Evolutionary conservation across 2,888 invertebrate genomes (phyloP).

Genomic region (Chrysolina americana): DNA sequence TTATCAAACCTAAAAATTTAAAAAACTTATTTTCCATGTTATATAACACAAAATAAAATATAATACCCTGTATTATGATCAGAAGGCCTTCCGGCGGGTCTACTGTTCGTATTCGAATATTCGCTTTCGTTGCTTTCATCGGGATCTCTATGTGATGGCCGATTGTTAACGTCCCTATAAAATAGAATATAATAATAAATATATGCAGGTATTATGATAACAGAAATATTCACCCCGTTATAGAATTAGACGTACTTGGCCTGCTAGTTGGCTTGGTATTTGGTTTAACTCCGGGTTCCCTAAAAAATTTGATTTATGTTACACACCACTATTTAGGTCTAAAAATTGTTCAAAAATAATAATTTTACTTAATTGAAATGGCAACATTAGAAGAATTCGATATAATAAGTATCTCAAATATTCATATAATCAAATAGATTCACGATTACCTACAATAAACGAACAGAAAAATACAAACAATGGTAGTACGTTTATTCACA

Average conservation of each 20-base stretch:
- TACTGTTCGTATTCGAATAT: not conserved
- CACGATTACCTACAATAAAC: too few species aligned
- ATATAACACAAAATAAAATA: not conserved
- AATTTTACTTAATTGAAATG: too few species aligned
- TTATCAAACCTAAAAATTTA: not conserved
- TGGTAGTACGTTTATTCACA: too few species aligned
- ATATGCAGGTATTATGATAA: not conserved
- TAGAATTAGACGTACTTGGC: slow-evolving; percentile 2
- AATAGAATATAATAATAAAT: not conserved
- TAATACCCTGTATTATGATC: slow-evolving; percentile 5
- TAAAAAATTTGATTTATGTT: too few species aligned
- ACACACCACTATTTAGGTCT: too few species aligned
- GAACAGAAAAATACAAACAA: too few species aligned
- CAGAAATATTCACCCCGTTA: slow-evolving; percentile 4
- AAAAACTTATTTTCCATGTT: not conserved
- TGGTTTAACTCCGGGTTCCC: not conserved
- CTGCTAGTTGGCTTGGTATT: not conserved
- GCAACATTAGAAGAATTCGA: too few species aligned
- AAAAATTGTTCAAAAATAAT: too few species aligned
- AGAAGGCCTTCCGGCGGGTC: not conserved
- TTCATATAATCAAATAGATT: too few species aligned
- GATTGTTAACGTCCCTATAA: slow-evolving; percentile 19
- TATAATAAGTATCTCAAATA: too few species aligned
- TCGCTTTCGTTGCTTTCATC: not conserved
- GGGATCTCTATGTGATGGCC: not conserved